phyloP scores from a whole-genome alignment of 2,113 vertebrate species.

The Coreoperca whiteheadi region DNA sequence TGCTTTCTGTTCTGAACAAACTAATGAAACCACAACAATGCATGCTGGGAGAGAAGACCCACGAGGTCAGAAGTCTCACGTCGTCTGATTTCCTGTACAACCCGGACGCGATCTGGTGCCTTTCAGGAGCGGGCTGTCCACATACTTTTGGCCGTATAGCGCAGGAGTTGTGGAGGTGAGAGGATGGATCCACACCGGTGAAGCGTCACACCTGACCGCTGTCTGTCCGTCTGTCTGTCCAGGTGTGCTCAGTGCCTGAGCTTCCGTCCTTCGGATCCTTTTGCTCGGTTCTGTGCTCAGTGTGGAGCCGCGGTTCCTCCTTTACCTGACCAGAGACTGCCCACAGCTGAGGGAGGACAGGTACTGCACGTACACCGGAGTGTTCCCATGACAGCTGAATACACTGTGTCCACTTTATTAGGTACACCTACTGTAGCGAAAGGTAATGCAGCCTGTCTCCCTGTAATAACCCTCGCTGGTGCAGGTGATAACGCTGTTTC shows the following conservation, averaged over 20 bases:
- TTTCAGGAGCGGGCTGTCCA: neutral
- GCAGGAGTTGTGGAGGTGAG: no score
- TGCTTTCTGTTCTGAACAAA: no score
- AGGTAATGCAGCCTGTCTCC: no score
- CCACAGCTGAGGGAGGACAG: constrained; percentile 87
- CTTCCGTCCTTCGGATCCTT: constrained; percentile 87
- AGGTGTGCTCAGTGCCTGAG: constrained; percentile 88
- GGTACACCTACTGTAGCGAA: neutral
- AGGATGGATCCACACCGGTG: no score
- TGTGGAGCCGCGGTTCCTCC: constrained; percentile 87
- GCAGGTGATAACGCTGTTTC: no score
- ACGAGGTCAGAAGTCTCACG: no score
- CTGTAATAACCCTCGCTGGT: no score
- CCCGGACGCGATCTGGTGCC: no score
- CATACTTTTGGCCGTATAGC: neutral
- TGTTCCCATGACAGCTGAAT: neutral
- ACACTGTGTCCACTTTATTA: neutral
- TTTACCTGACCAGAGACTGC: constrained; percentile 80
- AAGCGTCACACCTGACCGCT: no score
- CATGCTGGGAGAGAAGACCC: no score
- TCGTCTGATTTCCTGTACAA: no score
- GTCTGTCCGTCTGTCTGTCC: constrained; percentile 1
- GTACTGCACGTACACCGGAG: constrained; percentile 71
- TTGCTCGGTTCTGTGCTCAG: constrained; percentile 90
- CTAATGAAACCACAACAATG: no score